Evolutionary conservation across 2,888 invertebrate genomes (phyloP), one percentile per base, ranked within the genome.

Genomic region (Phaedon cochleariae): DNA sequence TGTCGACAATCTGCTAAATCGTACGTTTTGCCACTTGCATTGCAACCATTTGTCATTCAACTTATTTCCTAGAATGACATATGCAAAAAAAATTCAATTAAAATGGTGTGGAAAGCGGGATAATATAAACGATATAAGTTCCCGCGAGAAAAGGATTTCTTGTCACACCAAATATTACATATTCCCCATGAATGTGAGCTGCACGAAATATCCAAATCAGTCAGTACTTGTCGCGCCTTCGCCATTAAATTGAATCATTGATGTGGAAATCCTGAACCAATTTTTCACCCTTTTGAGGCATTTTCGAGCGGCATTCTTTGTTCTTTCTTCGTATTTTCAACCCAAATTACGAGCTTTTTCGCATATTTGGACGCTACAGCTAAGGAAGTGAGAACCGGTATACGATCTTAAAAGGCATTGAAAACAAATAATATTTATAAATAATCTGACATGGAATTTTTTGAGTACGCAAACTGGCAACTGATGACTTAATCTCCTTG

Each of bases 71-170:
- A n/a, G 34, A 34, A 34, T 15, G n/a, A 34, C 34, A 34, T 34
- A 34, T 53, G 53, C 15, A n/a, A 34, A 53, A 5, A 53, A 53
- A 78, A 77, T 78, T 77, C 78, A 76, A 77, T 76, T 76, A 75
- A 74, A 73, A 62, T 62, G 20, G 21, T 31, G 53, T 18, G 18
- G 21, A 53, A 15, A 5, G 3, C n/a, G 17, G 31, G 15, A 17
- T 4, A 26, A 7, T 4, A 15, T 41, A 15, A 21, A 6, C 9
- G 6, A 55, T 22, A 22, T 22, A 9, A 5, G 1, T n/a, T 55
- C 15, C 22, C n/a, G 37, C 41, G 26, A 37, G 21, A 22, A 48
- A 53, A 64, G 49, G 48, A 52, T 45, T 37, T 45, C 31, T 63
- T 63, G 41, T 63, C 29, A 52, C 26, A 51, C 29, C 48, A 31